A percentile compares a stretch with the other conserved stretches of the same genome.
Evolutionary conservation across 1,140 invertebrate genomes (phyloP).

Genomic region (Drosophila littoralis): DNA sequence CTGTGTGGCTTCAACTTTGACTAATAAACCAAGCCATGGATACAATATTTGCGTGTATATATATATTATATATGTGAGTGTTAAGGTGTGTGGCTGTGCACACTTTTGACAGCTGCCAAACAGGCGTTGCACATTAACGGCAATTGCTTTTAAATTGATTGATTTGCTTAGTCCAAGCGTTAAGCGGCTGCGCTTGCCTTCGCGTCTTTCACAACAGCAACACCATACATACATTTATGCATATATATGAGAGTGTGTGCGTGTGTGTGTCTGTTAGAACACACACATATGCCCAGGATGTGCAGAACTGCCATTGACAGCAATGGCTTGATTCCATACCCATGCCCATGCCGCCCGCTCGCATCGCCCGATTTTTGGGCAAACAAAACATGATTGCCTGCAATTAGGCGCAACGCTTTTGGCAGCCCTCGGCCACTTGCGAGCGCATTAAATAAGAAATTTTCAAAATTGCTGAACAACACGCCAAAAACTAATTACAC

Average conservation of each 20-base stretch:
- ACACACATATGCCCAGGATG: conserved; percentile 55
- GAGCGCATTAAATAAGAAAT: conserved; percentile 79
- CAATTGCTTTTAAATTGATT: conserved; percentile 82
- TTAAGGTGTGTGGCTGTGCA: conserved; percentile 6
- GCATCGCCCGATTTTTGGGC: conserved; percentile 55
- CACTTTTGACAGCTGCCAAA: conserved; percentile 74
- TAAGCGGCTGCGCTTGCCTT: conserved; percentile 37
- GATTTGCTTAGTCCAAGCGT: conserved; percentile 68
- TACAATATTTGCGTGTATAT: not conserved
- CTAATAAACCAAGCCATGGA: conserved; percentile 40
- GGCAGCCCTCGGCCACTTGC: conserved; percentile 45
- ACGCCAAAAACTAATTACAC: conserved; percentile 78
- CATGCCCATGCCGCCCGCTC: conserved; percentile 7
- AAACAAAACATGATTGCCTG: conserved; percentile 82
- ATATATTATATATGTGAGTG: not conserved
- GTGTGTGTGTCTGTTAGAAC: conserved; percentile 30
- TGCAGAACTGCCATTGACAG: conserved; percentile 65
- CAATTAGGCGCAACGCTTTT: conserved; percentile 73
- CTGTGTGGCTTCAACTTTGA: conserved; percentile 10
- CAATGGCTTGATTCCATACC: conserved; percentile 64
- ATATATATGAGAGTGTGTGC: not conserved
- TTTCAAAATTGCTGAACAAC: conserved; percentile 69
- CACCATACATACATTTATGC: not conserved
- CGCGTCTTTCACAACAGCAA: not conserved
- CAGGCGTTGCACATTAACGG: conserved; percentile 80